Base-by-base conservation (phyloP, 2,113 vertebrate species). In the Apteryx mantelli region DNA sequence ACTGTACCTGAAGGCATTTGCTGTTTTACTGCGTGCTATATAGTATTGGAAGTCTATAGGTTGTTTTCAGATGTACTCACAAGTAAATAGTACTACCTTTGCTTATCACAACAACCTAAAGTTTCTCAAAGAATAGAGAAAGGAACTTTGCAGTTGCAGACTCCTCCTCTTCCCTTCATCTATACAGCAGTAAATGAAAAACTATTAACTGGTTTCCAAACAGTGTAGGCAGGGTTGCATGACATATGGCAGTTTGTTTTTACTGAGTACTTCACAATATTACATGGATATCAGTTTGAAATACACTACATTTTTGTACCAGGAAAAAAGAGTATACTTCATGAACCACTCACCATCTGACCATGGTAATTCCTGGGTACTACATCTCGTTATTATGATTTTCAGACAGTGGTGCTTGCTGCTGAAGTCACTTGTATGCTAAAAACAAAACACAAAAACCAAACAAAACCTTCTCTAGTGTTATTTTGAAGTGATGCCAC, bases 401-500 rank as follows among this genome's bases (percentile, higher is more conserved):
- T 90, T 71, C 73, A 88, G 76, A 81, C 82, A 92, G 69, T 1
- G 60, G 82, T 88, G 65, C 50, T 90, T 92, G 88, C 78, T 80
- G 63, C 88, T 86, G 50, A 46, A 97, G 95, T 61, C 86, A 70
- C 81, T 95, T 86, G 68, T 53, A 88, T 92, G 93, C 48, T 82
- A 63, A 93, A 96, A 91, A 96, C 95, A 97, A 97, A 96, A 71
- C 77, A 88, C 75, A 79, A 95, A 38, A 97, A 97, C 95, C 91
- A 97, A 97, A 96, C 95, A 97, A 97, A 97, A 94, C 97, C 97
- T 97, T 85, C 82, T 91, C 91, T 91, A 13, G 88, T 81, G 96
- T 97, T 98, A 96, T 98, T 98, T 98, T 98, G 97, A 97, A 98
- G 97, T 97, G 95, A 93, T 85, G 96, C 97, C 97, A 97, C 97